Evolutionary conservation across 2,888 invertebrate genomes (phyloP), one percentile per base, ranked within the genome.

Genomic region (Archips crataeganus): DNA sequence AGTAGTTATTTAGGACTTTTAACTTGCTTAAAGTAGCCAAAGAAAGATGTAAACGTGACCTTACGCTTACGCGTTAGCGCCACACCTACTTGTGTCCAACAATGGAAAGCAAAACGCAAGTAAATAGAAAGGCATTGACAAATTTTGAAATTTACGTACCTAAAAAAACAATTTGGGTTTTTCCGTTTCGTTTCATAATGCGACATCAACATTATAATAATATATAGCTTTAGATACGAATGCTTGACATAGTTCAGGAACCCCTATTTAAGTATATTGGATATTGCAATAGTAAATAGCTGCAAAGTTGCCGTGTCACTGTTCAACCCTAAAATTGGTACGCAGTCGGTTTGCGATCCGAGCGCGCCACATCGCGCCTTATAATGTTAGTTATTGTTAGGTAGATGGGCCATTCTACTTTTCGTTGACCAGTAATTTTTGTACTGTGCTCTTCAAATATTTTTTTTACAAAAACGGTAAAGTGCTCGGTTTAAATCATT

Each of bases 321-420:
- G 54, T 54, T 54, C 54, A 54, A 62, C 72, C 72, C 72, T 72
- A 72, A 72, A 67, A 67, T 62, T 36, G 76, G 71, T 68, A 68
- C 73, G 77, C 71, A 65, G 68, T 49, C 54, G 32, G 63, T 67
- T 54, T 68, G 75, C 79, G 76, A 76, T 78, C 77, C 77, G 79
- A 77, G 77, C 78, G 71, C 76, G 76, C 75, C 75, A 77, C 79
- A 77, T 80, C 78, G 79, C 81, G 81, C 79, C 81, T 82, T 81
- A 77, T 80, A 79, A 13, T 57, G 13, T 59, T n/a, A 59, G n/a
- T 36, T 11, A 54, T 54, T 15, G 15, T 3, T 51, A 51, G 1
- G 8, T 51, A 51, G 39, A n/a, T n/a, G n/a, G n/a, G n/a, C n/a
- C n/a, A n/a, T n/a, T n/a, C n/a, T n/a, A n/a, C n/a, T n/a, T n/a